Base-by-base conservation (phyloP, 2,113 vertebrate genomes). In the Oenanthe melanoleuca region DNA sequence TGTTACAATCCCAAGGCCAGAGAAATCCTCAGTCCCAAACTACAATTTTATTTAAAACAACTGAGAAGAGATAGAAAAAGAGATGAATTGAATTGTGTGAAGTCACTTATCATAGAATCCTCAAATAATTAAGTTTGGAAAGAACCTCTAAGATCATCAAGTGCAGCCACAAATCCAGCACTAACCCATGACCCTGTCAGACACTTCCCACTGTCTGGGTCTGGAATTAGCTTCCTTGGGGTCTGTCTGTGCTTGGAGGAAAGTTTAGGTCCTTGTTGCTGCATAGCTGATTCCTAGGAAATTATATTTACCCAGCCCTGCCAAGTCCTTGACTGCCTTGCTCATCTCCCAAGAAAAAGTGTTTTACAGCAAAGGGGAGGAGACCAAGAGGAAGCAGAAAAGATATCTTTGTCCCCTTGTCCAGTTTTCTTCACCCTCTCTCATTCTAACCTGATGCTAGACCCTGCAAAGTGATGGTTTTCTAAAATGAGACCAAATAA, bases 401-500 rank as follows among this genome's bases (percentile, higher is more conserved):
- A 34, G 17, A 56, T 20, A 40, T 25, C 15, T 31, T 69, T 67
- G 81, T 67, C 1, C 16, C 34, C n/a, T 66, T 28, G 16, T 28
- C 10, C 29, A 11, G 24, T 82, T 85, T 72, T 82, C 55, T 70
- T 31, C 71, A n/a, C 33, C 42, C 8, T 72, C 26, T 61, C 53
- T 79, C 38, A 28, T 37, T n/a, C 64, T 56, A 77, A 74, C 38
- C 64, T 37, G 42, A 55, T 23, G 22, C 6, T 29, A 38, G 16
- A 59, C 59, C 63, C 10, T 21, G 71, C 14, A 78, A 94, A 95
- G 63, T 4, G 33, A 92, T 37, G 15, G 9, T 60, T 92, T 79
- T 91, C 80, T 95, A 56, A 88, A 85, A 67, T 5, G 77, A 90
- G 57, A 86, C 52, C 75, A 93, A 92, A 97, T 70, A 86, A 90